Evolutionary conservation across 2,888 invertebrate species (phyloP).

Genomic region (Falcaria lacertinaria): DNA sequence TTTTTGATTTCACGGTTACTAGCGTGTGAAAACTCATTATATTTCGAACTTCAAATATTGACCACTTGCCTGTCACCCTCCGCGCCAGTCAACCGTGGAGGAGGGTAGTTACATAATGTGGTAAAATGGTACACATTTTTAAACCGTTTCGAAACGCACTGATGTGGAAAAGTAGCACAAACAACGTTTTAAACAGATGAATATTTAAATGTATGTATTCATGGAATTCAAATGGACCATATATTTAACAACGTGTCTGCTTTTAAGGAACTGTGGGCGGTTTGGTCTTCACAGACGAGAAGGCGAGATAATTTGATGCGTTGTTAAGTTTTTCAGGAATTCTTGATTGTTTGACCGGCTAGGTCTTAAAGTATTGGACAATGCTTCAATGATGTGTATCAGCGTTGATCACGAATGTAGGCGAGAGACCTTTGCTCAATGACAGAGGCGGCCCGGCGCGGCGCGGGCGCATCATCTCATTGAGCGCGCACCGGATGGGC

Average conservation of each 20-base stretch:
- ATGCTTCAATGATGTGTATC: conserved; percentile 43
- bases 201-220: conserved; percentile 15
- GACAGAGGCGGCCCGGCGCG: conserved; percentile 61
- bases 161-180: conserved; percentile 45
- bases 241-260: neutral
- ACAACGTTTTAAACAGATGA: conserved; percentile 25
- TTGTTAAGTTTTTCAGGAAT: conserved; percentile 6
- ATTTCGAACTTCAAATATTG: conserved; percentile 36
- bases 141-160: conserved; percentile 51
- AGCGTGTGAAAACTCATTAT: conserved; percentile 39
- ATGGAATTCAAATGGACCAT: neutral
- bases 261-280: neutral
- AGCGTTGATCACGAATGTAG: conserved; percentile 65
- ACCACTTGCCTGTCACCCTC: conserved; percentile 46
- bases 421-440: conserved; percentile 77
- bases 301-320: neutral
- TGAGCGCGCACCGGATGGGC: conserved; percentile 78
- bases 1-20: conserved; percentile 13
- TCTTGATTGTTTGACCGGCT: conserved; percentile 17
- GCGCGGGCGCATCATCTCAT: conserved; percentile 76
- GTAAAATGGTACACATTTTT: conserved; percentile 56
- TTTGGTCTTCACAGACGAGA: neutral
- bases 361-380: conserved; percentile 31
- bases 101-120: conserved; percentile 59
- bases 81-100: conserved; percentile 41